A percentile compares a stretch with the other conserved stretches of the same genome.
These are phyloP conservation scores for Chalcosyrphus nemorum DNA, from an alignment of 2,888 invertebrate species.

Conservation along the genomic window DNA sequence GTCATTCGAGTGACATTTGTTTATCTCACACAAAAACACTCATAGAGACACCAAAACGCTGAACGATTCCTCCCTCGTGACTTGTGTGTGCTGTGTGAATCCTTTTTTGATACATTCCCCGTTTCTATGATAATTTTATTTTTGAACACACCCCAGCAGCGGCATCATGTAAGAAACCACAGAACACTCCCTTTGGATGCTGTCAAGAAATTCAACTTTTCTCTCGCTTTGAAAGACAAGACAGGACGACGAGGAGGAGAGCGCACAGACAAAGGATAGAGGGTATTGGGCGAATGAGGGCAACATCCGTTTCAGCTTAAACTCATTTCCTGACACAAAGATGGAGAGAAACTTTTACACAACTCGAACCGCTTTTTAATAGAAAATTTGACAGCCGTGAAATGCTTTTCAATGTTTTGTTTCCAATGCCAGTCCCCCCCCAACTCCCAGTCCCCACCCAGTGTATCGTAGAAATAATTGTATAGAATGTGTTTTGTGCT, in stretches of 20 bases:
- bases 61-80: too few species aligned
- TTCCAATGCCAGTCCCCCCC: constrained; percentile 63
- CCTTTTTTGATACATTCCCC: constrained; percentile 41
- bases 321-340: constrained; percentile 73
- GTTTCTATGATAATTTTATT: constrained; percentile 62
- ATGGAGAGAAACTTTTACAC: constrained; percentile 68
- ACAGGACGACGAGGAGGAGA: neutral
- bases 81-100: neutral
- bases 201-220: constrained; percentile 69
- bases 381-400: constrained; percentile 73
- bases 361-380: constrained; percentile 71
- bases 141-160: constrained; percentile 1
- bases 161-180: constrained; percentile 47
- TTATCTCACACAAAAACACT: constrained; percentile 41
- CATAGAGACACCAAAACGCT: neutral
- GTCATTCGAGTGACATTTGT: constrained; percentile 67
- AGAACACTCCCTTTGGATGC: constrained; percentile 47
- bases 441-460: neutral
- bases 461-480: constrained; percentile 4
- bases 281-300: neutral
- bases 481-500: constrained; percentile 22
- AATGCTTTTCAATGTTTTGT: constrained; percentile 73
- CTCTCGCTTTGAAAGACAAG: constrained; percentile 30
- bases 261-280: neutral
- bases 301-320: constrained; percentile 72